These are phyloP conservation scores for Rhinatrema bivittatum DNA, from an alignment of 2,797 vertebrate species.

Conservation along the genomic window DNA sequence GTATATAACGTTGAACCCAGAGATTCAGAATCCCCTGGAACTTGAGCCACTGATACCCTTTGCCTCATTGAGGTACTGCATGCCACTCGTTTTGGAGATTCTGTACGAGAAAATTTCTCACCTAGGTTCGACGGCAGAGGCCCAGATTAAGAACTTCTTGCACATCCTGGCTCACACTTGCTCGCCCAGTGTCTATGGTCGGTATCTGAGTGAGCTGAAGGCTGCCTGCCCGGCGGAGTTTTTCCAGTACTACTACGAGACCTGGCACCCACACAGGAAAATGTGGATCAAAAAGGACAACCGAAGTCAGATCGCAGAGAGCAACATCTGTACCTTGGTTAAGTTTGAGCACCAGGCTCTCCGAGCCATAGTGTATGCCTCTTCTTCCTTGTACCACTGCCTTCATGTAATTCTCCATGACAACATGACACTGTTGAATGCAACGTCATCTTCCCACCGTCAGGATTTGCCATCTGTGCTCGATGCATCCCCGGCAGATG, in stretches of 20 bases:
- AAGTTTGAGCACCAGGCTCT: conserved; percentile 6
- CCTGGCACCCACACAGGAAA: conserved; percentile 10
- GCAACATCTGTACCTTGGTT: not conserved
- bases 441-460: too few species aligned
- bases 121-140: not conserved
- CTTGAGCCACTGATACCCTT: conserved; percentile 2
- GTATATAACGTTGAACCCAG: conserved; percentile 3
- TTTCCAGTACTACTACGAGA: conserved; percentile 10
- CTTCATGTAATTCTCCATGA: conserved; percentile 2
- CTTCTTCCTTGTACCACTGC: conserved; percentile 3
- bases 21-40: not conserved
- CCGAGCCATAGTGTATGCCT: conserved; percentile 1
- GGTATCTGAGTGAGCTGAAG: conserved; percentile 1
- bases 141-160: not conserved
- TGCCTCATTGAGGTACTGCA: conserved; percentile 1
- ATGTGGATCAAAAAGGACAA: conserved; percentile 9
- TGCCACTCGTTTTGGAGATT: not conserved
- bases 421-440: too few species aligned
- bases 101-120: not conserved
- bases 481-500: too few species aligned
- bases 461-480: too few species aligned
- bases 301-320: conserved; percentile 2
- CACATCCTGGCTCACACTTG: not conserved
- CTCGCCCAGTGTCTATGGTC: conserved; percentile 9
- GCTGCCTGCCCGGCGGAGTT: not conserved